phyloP scores from a whole-genome alignment of 2,797 vertebrate species.

The Urophycis tenuis region DNA sequence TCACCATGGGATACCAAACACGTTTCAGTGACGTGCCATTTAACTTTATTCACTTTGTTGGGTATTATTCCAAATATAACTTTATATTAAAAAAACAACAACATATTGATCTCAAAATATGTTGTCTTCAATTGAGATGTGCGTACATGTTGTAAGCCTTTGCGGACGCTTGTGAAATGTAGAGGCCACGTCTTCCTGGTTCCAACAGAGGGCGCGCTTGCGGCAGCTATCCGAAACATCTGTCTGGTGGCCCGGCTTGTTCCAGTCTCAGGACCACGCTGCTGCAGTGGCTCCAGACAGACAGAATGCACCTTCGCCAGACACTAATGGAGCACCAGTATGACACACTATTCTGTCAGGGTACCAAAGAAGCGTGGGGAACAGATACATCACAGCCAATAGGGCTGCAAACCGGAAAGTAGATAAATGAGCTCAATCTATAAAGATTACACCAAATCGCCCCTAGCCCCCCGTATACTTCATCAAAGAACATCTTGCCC shows the following conservation, averaged over 20 bases:
- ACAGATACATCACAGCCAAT: background rate
- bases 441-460: background rate
- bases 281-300: conserved; percentile 33
- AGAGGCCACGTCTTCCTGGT: background rate
- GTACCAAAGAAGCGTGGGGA: background rate
- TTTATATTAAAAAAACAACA: background rate
- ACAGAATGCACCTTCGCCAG: conserved; percentile 4
- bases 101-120: background rate
- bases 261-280: conserved; percentile 18
- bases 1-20: background rate
- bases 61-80: background rate
- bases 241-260: conserved; percentile 15
- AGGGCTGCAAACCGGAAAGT: background rate
- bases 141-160: background rate
- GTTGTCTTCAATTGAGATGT: background rate
- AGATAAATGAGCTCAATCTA: background rate
- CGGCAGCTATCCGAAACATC: conserved; percentile 5
- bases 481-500: background rate
- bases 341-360: background rate
- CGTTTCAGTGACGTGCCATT: background rate
- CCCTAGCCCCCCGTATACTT: background rate
- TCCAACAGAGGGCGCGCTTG: conserved; percentile 53
- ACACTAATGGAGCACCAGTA: conserved; percentile 25
- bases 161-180: background rate
- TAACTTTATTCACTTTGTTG: background rate